Evolutionary conservation across 2,113 vertebrate genomes (phyloP).

Genomic region (Candoia aspera): DNA sequence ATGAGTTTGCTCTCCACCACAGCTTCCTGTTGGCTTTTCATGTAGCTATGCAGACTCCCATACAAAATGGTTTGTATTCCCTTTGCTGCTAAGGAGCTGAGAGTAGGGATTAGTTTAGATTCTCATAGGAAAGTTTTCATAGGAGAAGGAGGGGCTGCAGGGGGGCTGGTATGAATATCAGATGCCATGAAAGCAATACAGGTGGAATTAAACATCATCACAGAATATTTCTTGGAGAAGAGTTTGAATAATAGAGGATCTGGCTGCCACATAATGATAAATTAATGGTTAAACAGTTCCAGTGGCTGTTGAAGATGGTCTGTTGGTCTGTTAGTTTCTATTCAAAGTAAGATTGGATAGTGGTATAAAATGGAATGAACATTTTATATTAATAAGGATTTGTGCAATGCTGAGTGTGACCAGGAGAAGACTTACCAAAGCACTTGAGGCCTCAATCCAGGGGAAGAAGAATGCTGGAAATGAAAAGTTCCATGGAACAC

Average conservation of each 20-base stretch:
- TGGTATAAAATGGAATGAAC: not conserved
- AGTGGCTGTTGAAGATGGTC: not conserved
- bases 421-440: not conserved
- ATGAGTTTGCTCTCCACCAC: not conserved
- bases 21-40: not conserved
- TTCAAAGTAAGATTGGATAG: not conserved
- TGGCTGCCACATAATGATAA: not conserved
- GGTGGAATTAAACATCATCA: not conserved
- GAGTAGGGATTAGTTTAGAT: not conserved
- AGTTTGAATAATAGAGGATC: not conserved
- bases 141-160: not conserved
- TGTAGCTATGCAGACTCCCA: not conserved
- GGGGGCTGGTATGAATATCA: not conserved
- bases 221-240: not conserved
- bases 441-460: not conserved
- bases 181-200: not conserved
- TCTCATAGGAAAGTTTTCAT: not conserved
- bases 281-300: not conserved
- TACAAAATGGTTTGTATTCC: not conserved
- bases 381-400: not conserved
- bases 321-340: not conserved
- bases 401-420: not conserved
- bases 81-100: not conserved
- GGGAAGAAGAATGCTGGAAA: not conserved
- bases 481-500: not conserved